A percentile compares a stretch with the other conserved stretches of the same genome.
Conservation (phyloP, 2,113 vertebrate genomes). For the Ascaphus truei region DNA sequence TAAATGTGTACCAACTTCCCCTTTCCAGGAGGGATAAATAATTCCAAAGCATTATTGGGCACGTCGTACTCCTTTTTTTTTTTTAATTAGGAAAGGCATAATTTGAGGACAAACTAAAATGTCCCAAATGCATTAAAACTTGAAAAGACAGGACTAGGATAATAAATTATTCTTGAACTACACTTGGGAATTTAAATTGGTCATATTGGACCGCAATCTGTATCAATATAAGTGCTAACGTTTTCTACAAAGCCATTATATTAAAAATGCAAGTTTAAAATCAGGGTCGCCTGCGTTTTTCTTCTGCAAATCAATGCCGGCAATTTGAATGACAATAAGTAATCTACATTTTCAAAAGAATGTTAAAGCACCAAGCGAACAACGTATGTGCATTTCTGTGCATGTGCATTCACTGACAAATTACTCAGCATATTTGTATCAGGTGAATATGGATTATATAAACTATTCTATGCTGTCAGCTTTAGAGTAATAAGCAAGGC, state of each 20-base stretch:
- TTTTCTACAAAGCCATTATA: no score
- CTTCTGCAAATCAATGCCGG: not conserved
- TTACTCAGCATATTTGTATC: not conserved
- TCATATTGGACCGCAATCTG: not conserved
- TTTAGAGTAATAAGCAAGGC: slow-evolving; percentile 27
- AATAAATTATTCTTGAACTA: not conserved
- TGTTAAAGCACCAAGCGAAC: not conserved
- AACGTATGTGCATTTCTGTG: not conserved
- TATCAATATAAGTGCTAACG: not conserved
- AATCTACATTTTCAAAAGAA: slow-evolving; percentile 23
- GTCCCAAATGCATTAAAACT: no score
- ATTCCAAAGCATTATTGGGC: no score
- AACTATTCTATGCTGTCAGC: not conserved
- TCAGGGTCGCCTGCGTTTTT: not conserved
- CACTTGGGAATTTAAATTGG: not conserved
- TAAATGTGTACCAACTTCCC: no score
- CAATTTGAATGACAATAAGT: slow-evolving; percentile 27
- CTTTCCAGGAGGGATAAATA: no score
- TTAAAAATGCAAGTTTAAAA: not conserved
- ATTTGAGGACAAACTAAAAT: no score
- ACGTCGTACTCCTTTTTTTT: no score
- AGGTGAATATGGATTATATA: slow-evolving; percentile 24
- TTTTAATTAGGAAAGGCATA: no score
- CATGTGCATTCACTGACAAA: slow-evolving; percentile 16
- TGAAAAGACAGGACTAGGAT: not conserved